phyloP scores from a whole-genome alignment of 2,797 vertebrate genomes.

The Scarus forsteni region DNA sequence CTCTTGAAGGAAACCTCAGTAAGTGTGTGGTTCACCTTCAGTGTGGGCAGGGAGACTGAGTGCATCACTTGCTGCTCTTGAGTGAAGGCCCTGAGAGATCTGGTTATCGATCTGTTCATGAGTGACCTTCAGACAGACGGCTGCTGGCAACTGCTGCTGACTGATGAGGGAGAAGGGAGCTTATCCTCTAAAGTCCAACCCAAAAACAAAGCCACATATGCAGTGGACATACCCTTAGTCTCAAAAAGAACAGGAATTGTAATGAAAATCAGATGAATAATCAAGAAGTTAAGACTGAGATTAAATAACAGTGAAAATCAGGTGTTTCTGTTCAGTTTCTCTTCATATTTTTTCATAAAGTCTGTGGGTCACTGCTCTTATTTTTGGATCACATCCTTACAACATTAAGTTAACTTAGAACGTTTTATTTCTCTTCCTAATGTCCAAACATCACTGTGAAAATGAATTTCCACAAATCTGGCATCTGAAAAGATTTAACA shows the following conservation, averaged over 20 bases:
- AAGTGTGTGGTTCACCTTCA: slow-evolving; percentile 28
- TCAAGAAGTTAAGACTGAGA: too few relatives aligned
- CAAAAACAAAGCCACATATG: slow-evolving; percentile 12
- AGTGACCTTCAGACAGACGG: slow-evolving; percentile 78
- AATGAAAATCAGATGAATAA: not conserved
- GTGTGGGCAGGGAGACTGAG: slow-evolving; percentile 36
- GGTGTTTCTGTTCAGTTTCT: too few relatives aligned
- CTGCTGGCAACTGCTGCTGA: slow-evolving; percentile 41
- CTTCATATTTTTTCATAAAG: too few relatives aligned
- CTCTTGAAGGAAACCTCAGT: not conserved
- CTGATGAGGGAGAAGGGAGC: slow-evolving; percentile 37
- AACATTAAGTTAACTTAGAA: not conserved
- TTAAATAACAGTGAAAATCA: not conserved
- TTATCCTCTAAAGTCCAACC: slow-evolving; percentile 13
- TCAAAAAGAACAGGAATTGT: not conserved
- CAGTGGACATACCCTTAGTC: not conserved
- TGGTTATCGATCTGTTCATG: slow-evolving; percentile 65
- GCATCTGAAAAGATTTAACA: slow-evolving; percentile 34
- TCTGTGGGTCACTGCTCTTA: not conserved
- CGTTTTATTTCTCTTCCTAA: not conserved
- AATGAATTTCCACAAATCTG: slow-evolving; percentile 5
- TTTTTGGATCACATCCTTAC: not conserved
- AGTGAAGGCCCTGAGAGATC: slow-evolving; percentile 49
- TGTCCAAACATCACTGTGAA: not conserved
- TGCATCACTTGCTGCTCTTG: slow-evolving; percentile 32